Percentiles rank a stretch among this genome's conserved stretches.
Conservation (phyloP, 2,113 vertebrate species). For the Nyctibius bracteatus region DNA sequence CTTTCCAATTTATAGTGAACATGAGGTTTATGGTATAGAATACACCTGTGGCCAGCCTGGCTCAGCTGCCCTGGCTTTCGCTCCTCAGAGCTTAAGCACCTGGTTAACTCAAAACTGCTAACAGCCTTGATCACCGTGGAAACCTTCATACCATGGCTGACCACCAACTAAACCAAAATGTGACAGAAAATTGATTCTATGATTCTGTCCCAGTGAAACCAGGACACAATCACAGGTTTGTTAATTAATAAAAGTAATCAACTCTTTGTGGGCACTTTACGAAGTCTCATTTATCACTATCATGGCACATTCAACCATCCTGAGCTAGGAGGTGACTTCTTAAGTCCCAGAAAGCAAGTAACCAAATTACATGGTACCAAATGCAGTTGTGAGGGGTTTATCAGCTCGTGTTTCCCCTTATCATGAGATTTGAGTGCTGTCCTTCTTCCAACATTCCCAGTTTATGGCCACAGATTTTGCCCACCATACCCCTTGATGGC, state of each 20-base stretch:
- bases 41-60: too few species aligned
- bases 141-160: too few species aligned
- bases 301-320: not conserved
- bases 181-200: too few species aligned
- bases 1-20: too few species aligned
- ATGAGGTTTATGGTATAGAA: too few species aligned
- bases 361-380: not conserved
- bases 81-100: too few species aligned
- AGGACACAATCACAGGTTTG: not conserved
- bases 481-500: rapidly evolving
- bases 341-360: not conserved
- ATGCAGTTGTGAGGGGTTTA: not conserved
- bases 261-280: not conserved
- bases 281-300: not conserved
- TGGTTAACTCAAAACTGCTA: too few species aligned
- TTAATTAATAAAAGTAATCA: not conserved
- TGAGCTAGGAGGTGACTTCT: not conserved
- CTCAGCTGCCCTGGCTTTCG: too few species aligned
- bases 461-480: not conserved
- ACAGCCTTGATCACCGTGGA: too few species aligned
- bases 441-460: not conserved
- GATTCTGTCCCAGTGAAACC: too few species aligned
- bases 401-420: not conserved
- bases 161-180: too few species aligned
- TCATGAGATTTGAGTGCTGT: rapidly evolving